Percentiles rank a stretch among this genome's conserved stretches.
phyloP scores from a whole-genome alignment of 2,888 invertebrate genomes.

The Diarsia brunnea region DNA sequence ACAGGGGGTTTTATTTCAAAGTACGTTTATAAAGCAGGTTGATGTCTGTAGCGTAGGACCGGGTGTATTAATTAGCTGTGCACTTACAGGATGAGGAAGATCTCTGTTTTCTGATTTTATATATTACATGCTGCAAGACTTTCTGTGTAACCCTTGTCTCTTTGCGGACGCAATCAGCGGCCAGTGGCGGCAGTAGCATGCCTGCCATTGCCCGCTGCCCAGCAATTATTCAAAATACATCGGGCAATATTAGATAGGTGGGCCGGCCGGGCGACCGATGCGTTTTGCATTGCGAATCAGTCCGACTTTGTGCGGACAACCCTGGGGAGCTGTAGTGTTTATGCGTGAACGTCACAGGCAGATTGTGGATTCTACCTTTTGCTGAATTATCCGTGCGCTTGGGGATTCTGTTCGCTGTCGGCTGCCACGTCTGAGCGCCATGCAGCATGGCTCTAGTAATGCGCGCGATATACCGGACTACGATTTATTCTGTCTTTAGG shows the following conservation, averaged over 20 bases:
- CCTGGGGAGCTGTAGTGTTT: conserved; percentile 83
- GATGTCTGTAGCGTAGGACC: background rate
- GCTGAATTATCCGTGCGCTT: conserved; percentile 80
- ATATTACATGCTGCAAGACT: conserved; percentile 78
- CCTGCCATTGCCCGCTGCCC: conserved; percentile 70
- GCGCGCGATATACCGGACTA: conserved; percentile 51
- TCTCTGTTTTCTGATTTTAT: background rate
- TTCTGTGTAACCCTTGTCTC: conserved; percentile 80
- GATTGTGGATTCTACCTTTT: conserved; percentile 84
- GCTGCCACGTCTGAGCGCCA: conserved; percentile 52
- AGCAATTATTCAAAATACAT: conserved; percentile 90
- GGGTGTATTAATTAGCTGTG: background rate
- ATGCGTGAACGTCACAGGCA: conserved; percentile 81
- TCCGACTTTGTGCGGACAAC: conserved; percentile 83
- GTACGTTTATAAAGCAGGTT: background rate
- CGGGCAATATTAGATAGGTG: conserved; percentile 89
- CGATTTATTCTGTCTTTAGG: conserved; percentile 62
- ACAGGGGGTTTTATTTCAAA: background rate
- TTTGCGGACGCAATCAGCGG: conserved; percentile 86
- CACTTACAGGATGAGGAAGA: background rate
- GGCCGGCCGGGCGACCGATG: conserved; percentile 79
- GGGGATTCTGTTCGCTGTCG: conserved; percentile 77
- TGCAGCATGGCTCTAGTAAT: conserved; percentile 41
- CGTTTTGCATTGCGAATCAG: conserved; percentile 90
- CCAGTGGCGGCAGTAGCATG: conserved; percentile 43